These are phyloP conservation scores for Sitophilus oryzae DNA, from an alignment of 1,140 invertebrate genomes.

Conservation along the genomic window DNA sequence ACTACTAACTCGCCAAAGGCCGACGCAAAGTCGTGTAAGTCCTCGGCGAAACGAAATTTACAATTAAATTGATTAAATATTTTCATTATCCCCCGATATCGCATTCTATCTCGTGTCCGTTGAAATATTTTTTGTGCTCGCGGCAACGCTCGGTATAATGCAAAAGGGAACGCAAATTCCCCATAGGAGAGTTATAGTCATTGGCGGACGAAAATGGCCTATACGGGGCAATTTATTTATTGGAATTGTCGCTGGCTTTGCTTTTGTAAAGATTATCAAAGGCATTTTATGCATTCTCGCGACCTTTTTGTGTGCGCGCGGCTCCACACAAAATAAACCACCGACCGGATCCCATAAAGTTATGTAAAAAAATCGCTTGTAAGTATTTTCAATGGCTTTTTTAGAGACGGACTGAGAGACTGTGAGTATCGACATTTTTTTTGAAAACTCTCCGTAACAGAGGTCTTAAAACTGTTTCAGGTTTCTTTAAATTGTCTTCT, in stretches of 20 bases:
- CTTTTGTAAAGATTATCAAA: conserved; percentile 26
- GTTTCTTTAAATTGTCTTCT: too few species aligned
- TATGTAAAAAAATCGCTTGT: not conserved
- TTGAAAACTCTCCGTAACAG: too few species aligned
- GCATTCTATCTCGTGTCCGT: conserved; percentile 9
- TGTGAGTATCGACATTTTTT: too few species aligned
- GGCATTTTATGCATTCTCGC: conserved; percentile 26
- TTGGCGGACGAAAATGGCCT: conserved; percentile 19
- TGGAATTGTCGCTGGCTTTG: conserved; percentile 23
- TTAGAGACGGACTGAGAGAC: too few species aligned
- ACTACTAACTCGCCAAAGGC: too few species aligned
- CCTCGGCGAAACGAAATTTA: conserved; percentile 5
- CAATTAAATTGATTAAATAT: conserved; percentile 18
- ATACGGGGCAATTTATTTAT: conserved; percentile 26
- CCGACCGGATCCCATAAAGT: not conserved
- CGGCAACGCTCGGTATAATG: conserved; percentile 7
- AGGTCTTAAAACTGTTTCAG: too few species aligned
- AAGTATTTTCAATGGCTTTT: too few species aligned
- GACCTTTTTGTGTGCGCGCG: conserved; percentile 14
- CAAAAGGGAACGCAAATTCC: conserved; percentile 22
- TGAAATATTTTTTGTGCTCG: conserved; percentile 11
- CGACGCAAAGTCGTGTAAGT: not conserved
- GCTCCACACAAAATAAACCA: conserved; percentile 7
- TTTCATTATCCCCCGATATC: conserved; percentile 8
- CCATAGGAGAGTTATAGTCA: conserved; percentile 22